These are phyloP conservation scores for Zootoca vivipara DNA, from an alignment of 2,113 vertebrate genomes.

Conservation along the genomic window DNA sequence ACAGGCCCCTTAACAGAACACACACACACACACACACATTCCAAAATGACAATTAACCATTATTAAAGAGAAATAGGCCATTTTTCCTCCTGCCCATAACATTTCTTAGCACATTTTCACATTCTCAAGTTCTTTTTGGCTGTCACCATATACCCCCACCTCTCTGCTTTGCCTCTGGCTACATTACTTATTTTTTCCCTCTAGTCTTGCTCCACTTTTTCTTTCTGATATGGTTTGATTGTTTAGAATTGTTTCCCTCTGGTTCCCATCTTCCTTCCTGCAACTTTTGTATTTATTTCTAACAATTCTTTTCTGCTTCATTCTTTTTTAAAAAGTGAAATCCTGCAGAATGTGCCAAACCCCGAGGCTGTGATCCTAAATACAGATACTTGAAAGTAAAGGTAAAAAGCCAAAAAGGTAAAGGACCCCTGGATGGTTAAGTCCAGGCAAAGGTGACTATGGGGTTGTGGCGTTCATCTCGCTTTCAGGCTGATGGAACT, in stretches of 20 bases:
- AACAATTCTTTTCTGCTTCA: background rate
- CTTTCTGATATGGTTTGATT: constrained; percentile 11
- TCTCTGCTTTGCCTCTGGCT: constrained; percentile 1
- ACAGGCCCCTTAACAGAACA: background rate
- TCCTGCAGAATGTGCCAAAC: background rate
- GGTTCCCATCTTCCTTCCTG: background rate
- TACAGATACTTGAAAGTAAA: background rate
- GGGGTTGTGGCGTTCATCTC: too few relatives aligned
- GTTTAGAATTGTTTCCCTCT: constrained; percentile 20
- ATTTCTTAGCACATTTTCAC: constrained; percentile 20
- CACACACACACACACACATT: background rate
- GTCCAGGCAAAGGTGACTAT: too few relatives aligned
- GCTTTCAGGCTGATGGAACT: too few relatives aligned
- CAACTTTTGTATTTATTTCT: background rate
- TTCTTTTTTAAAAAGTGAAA: background rate
- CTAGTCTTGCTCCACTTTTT: constrained; percentile 13
- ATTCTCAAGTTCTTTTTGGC: constrained; percentile 1
- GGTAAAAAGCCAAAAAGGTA: background rate
- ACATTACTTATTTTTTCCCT: constrained; percentile 19
- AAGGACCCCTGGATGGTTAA: too few relatives aligned
- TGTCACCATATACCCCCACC: background rate
- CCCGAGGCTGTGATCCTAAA: background rate
- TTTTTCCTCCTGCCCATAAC: background rate
- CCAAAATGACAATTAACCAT: background rate
- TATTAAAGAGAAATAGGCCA: background rate